These are phyloP conservation scores for Drosophila sulfurigaster DNA, from an alignment of 1,140 invertebrate species.

Conservation along the genomic window DNA sequence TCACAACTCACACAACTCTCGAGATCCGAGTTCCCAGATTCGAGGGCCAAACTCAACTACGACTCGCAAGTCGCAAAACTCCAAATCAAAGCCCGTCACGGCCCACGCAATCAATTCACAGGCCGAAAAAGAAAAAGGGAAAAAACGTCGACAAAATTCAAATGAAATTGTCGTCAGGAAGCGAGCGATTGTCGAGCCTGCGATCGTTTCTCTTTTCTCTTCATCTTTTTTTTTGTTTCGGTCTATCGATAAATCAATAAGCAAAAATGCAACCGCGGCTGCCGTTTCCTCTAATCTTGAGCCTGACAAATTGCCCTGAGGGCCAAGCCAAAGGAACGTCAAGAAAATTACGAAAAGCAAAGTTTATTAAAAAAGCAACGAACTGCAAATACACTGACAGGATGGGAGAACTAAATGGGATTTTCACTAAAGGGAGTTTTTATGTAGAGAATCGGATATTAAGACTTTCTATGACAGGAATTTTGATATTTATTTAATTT, in stretches of 20 bases:
- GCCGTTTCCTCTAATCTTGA: constrained; percentile 45
- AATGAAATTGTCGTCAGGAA: constrained; percentile 46
- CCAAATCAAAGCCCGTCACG: constrained; percentile 41
- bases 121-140: constrained; percentile 1
- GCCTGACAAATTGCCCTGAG: constrained; percentile 56
- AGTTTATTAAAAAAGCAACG: background rate
- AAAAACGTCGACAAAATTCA: background rate
- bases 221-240: background rate
- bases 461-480: too few species aligned
- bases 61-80: background rate
- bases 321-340: constrained; percentile 7
- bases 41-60: background rate
- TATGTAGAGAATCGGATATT: too few species aligned
- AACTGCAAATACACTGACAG: background rate
- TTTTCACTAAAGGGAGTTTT: too few species aligned
- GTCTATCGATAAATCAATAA: constrained; percentile 75
- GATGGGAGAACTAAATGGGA: too few species aligned
- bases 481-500: too few species aligned
- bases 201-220: background rate
- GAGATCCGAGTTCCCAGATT: background rate
- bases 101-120: constrained; percentile 44
- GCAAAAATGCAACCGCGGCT: constrained; percentile 65
- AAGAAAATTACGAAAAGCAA: background rate
- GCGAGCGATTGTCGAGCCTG: constrained; percentile 3
- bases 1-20: too few species aligned